Conservation (phyloP, 2,113 vertebrate genomes). For the Oreochromis spilurus region DNA sequence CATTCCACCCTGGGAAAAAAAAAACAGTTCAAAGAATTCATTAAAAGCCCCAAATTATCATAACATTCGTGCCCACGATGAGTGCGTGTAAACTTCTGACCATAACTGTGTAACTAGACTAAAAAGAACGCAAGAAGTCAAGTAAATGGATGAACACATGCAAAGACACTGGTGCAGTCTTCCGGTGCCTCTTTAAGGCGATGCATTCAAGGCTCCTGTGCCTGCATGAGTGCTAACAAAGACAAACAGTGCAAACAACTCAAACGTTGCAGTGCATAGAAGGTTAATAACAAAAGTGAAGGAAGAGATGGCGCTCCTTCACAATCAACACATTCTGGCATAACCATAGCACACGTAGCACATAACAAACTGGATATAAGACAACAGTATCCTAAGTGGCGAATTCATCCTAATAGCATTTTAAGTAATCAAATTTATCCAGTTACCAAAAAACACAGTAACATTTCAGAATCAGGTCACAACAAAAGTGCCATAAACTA, state of each 20-base stretch:
- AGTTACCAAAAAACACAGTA: background rate
- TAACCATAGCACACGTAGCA: background rate
- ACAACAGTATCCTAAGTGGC: background rate
- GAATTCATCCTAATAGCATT: background rate
- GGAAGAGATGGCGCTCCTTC: background rate
- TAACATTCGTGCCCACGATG: background rate
- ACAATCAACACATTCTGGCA: background rate
- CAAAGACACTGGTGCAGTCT: conserved; percentile 7
- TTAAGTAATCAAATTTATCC: background rate
- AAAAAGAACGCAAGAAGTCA: background rate
- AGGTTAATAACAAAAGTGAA: conserved; percentile 26
- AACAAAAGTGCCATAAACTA: background rate
- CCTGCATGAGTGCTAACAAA: conserved; percentile 34
- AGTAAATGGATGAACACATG: background rate
- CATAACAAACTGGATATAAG: background rate
- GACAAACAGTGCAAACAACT: conserved; percentile 27
- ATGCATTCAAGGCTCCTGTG: background rate
- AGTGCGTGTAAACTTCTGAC: background rate
- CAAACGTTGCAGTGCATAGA: conserved; percentile 69
- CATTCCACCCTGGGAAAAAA: background rate
- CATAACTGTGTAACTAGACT: background rate
- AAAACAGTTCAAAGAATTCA: background rate
- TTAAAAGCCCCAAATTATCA: background rate
- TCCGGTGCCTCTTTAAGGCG: background rate
- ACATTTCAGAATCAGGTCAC: background rate